Conservation (phyloP, 2,113 vertebrate species). For the Neomonachus schauinslandi region DNA sequence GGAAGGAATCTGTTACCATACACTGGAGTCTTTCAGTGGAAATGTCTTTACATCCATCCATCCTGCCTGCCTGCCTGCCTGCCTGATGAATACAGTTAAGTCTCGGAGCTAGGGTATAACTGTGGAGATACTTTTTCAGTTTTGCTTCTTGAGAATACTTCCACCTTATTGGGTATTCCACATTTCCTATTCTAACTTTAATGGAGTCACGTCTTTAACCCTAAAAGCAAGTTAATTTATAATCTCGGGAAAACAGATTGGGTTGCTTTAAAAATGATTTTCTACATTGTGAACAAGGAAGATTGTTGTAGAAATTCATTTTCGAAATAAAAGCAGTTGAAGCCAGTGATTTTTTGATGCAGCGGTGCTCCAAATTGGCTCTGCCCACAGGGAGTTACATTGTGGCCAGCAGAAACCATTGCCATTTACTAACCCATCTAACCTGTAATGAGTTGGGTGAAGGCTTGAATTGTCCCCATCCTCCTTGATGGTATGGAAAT, state of each 20-base stretch:
- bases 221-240: neutral
- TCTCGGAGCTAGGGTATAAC: neutral
- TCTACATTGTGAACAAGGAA: neutral
- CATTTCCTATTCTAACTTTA: conserved; percentile 18
- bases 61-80: neutral
- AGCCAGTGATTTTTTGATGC: conserved; percentile 1
- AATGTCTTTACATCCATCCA: neutral
- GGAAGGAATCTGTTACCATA: neutral
- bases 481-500: neutral
- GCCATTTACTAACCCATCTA: neutral
- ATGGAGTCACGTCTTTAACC: neutral
- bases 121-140: neutral
- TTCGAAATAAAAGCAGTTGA: conserved; percentile 47
- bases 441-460: neutral
- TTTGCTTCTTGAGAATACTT: neutral
- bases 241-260: conserved; percentile 13
- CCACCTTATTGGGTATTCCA: neutral
- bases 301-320: neutral
- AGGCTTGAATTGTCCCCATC: conserved; percentile 17
- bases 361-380: neutral
- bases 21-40: neutral
- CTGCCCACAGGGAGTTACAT: neutral
- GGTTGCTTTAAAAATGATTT: conserved; percentile 39
- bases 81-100: neutral
- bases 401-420: neutral